Percentiles rank a stretch among this genome's conserved stretches.
phyloP scores from a whole-genome alignment of 2,888 invertebrate species.

The Allophyes oxyacanthae region DNA sequence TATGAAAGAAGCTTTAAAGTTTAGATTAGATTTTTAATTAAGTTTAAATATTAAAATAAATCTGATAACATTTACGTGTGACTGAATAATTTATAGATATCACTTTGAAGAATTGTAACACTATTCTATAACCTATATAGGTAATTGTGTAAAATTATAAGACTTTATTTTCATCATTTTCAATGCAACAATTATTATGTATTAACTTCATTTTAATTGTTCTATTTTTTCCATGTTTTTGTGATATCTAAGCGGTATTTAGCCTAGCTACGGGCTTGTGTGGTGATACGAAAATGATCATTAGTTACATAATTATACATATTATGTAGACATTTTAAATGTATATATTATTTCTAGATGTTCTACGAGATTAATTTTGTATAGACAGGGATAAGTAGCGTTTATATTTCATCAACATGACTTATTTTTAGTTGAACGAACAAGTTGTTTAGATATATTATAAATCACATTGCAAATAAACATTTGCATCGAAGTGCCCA shows the following conservation, averaged over 20 bases:
- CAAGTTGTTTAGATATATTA: conserved; percentile 57
- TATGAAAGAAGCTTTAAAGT: conserved; percentile 85
- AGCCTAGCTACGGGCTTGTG: conserved; percentile 24
- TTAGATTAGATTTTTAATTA: conserved; percentile 68
- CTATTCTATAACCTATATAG: conserved; percentile 54
- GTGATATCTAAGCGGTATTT: conserved; percentile 63
- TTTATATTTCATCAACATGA: conserved; percentile 64
- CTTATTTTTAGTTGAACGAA: conserved; percentile 58
- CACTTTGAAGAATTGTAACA: conserved; percentile 53
- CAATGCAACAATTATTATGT: conserved; percentile 47
- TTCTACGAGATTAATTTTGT: conserved; percentile 64
- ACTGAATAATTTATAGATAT: conserved; percentile 69
- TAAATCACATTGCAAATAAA: conserved; percentile 66
- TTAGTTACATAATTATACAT: conserved; percentile 50
- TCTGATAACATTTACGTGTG: conserved; percentile 65
- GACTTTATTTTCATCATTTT: conserved; percentile 24
- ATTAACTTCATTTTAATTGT: conserved; percentile 24
- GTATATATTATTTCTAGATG: conserved; percentile 60
- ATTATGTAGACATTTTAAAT: conserved; percentile 50
- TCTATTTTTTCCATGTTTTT: conserved; percentile 53
- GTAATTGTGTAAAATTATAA: conserved; percentile 35
- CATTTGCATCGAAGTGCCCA: conserved; percentile 78
- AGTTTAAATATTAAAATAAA: conserved; percentile 55
- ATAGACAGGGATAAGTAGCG: conserved; percentile 49
- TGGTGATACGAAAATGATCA: conserved; percentile 44